A percentile compares a stretch with the other conserved stretches of the same genome.
These are phyloP conservation scores for Drosophila nr. perissopoda DNA, from an alignment of 2,888 invertebrate genomes.

Conservation along the genomic window DNA sequence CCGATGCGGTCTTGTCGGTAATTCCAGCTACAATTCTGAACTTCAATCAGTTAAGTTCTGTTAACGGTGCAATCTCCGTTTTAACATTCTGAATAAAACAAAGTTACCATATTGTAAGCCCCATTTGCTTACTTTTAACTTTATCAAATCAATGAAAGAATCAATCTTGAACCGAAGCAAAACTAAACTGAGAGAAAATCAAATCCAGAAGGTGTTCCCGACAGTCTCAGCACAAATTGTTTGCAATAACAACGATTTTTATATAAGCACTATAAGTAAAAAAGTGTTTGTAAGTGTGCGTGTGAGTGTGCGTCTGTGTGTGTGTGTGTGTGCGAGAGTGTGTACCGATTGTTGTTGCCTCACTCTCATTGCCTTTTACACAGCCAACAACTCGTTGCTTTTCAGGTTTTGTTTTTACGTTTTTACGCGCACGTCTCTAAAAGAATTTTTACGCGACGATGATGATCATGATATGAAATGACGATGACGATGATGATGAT, in stretches of 20 bases:
- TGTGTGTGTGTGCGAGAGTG: neutral
- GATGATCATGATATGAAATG: conserved; percentile 10
- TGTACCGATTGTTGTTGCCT: conserved; percentile 20
- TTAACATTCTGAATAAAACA: no score
- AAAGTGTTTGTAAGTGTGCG: conserved; percentile 4
- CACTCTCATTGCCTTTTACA: conserved; percentile 33
- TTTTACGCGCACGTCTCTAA: conserved; percentile 65
- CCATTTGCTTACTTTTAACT: no score
- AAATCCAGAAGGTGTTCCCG: conserved; percentile 18
- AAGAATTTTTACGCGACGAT: conserved; percentile 71
- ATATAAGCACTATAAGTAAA: conserved; percentile 24
- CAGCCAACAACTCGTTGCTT: conserved; percentile 43
- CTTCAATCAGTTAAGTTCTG: no score
- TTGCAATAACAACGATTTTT: conserved; percentile 51
- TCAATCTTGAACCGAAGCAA: neutral
- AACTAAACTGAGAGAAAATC: conserved; percentile 14
- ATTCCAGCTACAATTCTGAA: no score
- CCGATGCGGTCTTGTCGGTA: no score
- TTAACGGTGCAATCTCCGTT: no score
- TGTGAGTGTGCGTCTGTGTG: neutral
- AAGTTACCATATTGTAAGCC: no score
- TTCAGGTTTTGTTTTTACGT: conserved; percentile 64
- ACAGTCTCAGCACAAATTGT: conserved; percentile 36
- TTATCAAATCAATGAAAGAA: neutral
- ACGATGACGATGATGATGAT: conserved; percentile 17